These are phyloP conservation scores for Sylvicapra grimmia DNA, from an alignment of 2,113 vertebrate genomes.

Conservation along the genomic window DNA sequence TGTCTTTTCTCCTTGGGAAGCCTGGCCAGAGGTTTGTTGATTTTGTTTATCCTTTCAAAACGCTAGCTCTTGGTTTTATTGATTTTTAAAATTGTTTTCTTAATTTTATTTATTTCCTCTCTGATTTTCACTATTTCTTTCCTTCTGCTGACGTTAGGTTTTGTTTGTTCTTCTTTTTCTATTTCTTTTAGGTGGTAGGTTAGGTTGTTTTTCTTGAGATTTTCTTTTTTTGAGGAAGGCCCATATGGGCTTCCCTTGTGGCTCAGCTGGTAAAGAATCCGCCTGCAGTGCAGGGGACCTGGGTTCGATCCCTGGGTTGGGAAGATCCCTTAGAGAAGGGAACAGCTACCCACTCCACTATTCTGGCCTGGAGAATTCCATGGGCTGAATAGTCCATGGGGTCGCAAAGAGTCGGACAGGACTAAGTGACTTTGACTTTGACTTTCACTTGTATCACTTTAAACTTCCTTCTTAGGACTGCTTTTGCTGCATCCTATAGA, in stretches of 20 bases:
- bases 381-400: not conserved
- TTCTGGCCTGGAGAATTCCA: not conserved
- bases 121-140: not conserved
- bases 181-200: not conserved
- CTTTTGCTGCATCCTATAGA: not conserved
- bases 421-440: not conserved
- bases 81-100: not conserved
- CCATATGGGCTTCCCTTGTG: not conserved
- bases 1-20: not conserved
- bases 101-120: not conserved
- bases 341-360: not conserved
- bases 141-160: not conserved
- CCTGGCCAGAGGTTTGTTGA: not conserved
- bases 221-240: not conserved
- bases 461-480: not conserved
- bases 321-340: not conserved
- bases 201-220: not conserved
- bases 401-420: not conserved
- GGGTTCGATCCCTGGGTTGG: not conserved
- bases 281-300: not conserved
- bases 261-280: not conserved
- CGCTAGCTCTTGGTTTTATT: not conserved
- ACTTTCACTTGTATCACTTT: not conserved
- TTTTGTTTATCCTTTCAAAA: not conserved
- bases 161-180: not conserved